Percentiles rank a stretch among this genome's conserved stretches.
Evolutionary conservation across 2,797 vertebrate genomes (phyloP).

Genomic region (Gadopsis bispinosus): DNA sequence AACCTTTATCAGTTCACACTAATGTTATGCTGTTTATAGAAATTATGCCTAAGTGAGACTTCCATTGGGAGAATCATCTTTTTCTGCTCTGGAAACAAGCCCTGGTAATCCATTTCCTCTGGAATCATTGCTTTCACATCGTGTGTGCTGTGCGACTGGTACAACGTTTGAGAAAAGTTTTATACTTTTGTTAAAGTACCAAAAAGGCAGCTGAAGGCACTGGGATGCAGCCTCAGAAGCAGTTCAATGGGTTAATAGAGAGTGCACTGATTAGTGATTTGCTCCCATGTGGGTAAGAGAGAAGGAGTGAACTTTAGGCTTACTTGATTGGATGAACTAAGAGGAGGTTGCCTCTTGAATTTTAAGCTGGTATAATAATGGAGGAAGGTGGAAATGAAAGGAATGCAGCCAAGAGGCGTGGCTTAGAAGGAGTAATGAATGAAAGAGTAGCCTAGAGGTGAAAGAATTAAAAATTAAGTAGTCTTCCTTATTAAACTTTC

Average conservation of each 20-base stretch:
- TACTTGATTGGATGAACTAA: constrained; percentile 62
- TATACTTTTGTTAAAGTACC: constrained; percentile 12
- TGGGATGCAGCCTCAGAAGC: constrained; percentile 16
- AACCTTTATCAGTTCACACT: not conserved
- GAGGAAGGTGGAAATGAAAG: constrained; percentile 42
- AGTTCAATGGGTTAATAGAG: constrained; percentile 57
- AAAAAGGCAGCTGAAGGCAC: constrained; percentile 24
- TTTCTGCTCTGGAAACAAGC: constrained; percentile 27
- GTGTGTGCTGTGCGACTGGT: not conserved
- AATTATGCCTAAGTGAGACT: constrained; percentile 19
- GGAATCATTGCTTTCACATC: constrained; percentile 8
- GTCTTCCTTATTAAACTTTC: constrained; percentile 67
- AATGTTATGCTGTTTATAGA: constrained; percentile 17
- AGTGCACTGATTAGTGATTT: constrained; percentile 57
- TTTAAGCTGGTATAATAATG: constrained; percentile 54
- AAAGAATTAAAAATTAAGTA: constrained; percentile 70
- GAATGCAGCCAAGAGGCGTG: constrained; percentile 60
- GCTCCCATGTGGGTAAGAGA: constrained; percentile 44
- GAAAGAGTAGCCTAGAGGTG: constrained; percentile 62
- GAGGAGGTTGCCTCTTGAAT: constrained; percentile 59
- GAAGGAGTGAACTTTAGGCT: constrained; percentile 50
- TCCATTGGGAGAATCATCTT: constrained; percentile 17
- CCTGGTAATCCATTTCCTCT: constrained; percentile 25
- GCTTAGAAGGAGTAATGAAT: constrained; percentile 65
- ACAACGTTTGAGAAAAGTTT: not conserved